Percentiles rank a stretch among this genome's conserved stretches.
Conservation (phyloP, 1,140 invertebrate genomes). For the Spodoptera frugiperda region DNA sequence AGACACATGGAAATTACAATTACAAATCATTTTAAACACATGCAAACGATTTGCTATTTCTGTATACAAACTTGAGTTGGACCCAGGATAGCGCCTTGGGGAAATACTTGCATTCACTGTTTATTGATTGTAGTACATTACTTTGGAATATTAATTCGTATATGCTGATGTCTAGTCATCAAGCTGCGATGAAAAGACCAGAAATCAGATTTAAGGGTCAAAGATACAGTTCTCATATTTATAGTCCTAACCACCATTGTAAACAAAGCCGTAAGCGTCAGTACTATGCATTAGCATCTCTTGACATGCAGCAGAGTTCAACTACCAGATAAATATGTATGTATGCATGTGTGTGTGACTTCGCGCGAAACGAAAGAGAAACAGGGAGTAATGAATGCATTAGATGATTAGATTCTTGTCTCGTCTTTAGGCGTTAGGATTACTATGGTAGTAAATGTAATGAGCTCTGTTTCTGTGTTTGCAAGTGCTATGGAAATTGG, state of each 20-base stretch:
- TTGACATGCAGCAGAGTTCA: conserved; percentile 11
- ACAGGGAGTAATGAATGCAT: conserved; percentile 7
- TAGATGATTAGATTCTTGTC: conserved; percentile 28
- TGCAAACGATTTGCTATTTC: too few species aligned
- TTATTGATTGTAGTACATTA: too few species aligned
- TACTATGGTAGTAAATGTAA: background rate
- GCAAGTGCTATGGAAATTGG: too few species aligned
- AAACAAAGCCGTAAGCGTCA: conserved; percentile 20
- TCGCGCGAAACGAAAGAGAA: conserved; percentile 40
- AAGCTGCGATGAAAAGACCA: too few species aligned
- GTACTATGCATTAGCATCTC: conserved; percentile 15
- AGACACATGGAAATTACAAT: too few species aligned
- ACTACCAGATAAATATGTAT: conserved; percentile 31
- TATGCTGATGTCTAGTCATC: too few species aligned
- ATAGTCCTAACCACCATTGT: conserved; percentile 1
- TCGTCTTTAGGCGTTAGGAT: conserved; percentile 2
- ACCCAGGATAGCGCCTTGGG: too few species aligned
- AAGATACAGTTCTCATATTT: background rate
- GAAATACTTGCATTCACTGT: too few species aligned
- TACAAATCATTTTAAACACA: too few species aligned
- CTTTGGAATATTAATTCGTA: too few species aligned
- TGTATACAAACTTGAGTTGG: too few species aligned
- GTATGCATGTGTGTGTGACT: background rate
- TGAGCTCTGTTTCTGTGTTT: background rate
- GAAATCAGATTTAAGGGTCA: background rate